These are phyloP conservation scores for Channa argus DNA, from an alignment of 2,113 vertebrate species.

Conservation along the genomic window DNA sequence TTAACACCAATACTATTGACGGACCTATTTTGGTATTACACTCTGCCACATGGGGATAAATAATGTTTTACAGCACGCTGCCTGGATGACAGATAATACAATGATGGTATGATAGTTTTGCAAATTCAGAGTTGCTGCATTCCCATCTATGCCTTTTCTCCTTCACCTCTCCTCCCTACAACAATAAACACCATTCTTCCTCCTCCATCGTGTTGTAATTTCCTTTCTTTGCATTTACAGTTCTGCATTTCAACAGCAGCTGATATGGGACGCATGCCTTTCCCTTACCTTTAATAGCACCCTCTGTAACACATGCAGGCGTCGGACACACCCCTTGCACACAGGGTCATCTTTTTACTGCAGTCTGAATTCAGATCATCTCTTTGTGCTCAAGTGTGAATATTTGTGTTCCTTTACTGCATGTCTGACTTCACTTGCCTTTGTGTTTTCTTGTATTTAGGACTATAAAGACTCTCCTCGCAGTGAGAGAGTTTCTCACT, in stretches of 20 bases:
- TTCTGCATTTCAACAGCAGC: constrained; percentile 65
- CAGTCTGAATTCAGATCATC: constrained; percentile 20
- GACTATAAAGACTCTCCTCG: constrained; percentile 72
- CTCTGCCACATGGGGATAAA: constrained; percentile 25
- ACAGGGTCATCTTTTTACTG: constrained; percentile 57
- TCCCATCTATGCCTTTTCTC: constrained; percentile 23
- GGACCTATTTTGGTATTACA: constrained; percentile 61
- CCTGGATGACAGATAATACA: constrained; percentile 14
- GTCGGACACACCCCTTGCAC: constrained; percentile 31
- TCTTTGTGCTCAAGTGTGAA: constrained; percentile 47
- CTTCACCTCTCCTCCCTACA: constrained; percentile 42
- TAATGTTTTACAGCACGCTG: constrained; percentile 31
- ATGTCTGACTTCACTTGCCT: constrained; percentile 29
- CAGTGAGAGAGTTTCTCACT: constrained; percentile 56
- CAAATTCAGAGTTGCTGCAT: constrained; percentile 42
- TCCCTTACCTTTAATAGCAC: constrained; percentile 72
- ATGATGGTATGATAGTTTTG: constrained; percentile 48
- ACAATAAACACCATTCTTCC: constrained; percentile 70
- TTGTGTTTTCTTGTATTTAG: constrained; percentile 46
- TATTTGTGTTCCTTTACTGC: constrained; percentile 14
- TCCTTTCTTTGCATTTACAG: constrained; percentile 74
- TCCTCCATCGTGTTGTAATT: constrained; percentile 20
- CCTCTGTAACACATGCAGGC: constrained; percentile 14
- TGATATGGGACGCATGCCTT: constrained; percentile 51
- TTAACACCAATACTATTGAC: constrained; percentile 43